Evolutionary conservation across 2,888 invertebrate genomes (phyloP), one percentile per base, ranked within the genome.

Genomic region (Keiferia lycopersicella): DNA sequence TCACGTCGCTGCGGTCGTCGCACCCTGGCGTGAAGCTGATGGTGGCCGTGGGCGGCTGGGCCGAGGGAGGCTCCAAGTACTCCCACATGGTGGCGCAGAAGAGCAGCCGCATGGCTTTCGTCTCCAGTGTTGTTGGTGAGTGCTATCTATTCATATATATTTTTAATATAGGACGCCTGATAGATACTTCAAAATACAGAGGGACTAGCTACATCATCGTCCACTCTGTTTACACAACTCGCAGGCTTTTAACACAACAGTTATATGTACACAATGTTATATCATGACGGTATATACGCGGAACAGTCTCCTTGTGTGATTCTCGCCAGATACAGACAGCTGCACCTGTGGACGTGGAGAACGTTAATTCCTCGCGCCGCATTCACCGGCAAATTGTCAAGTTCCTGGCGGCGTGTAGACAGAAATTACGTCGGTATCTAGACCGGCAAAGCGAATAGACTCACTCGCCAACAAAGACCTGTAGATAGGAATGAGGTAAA

Each of bases 41-140:
- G 87, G 93, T 97, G 0, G 97, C 97, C 0, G 95, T 97, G 0
- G 98, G 98, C 0, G 97, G 97, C 0, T 98, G 97, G 97, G 97
- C 95, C 0, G 97, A 97, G 79, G 97, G 97, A 14, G 97, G 97
- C 20, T 92, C 94, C 69, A 97, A 97, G 81, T 98, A 97, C 84
- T 97, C 97, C 0, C 92, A 93, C 61, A 94, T 98, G 94, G 96
- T 96, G 0, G 93, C 95, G 0, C 92, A 94, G 57, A 95, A 95
- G 74, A 91, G 93, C 62, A 92, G 94, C 20, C 92, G 97, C 61
- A 93, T 93, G 75, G 87, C 93, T 1, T 97, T 97, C 79, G 95
- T 97, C 68, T 89, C 86, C 58, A 96, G 96, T 76, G 93, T 96
- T 61, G 94, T 97, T 59, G 93, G 96, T 95, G 73, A 92, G 93